Evolutionary conservation across 2,888 invertebrate species (phyloP).

Genomic region (Hyppa rectilinea): DNA sequence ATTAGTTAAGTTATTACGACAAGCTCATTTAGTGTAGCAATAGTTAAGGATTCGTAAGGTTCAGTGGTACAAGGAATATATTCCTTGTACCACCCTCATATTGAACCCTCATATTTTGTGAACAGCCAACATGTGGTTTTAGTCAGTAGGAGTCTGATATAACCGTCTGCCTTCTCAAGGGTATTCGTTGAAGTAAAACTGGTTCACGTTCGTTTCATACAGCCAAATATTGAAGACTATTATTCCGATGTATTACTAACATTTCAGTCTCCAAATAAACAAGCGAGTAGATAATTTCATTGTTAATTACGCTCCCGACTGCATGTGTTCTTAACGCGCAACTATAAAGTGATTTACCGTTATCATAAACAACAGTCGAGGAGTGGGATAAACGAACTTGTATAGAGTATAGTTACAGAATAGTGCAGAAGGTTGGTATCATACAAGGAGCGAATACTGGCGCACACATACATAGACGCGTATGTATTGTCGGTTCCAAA

Average conservation of each 20-base stretch:
- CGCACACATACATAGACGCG: background rate
- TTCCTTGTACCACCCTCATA: background rate
- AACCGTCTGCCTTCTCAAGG: background rate
- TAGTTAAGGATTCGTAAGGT: background rate
- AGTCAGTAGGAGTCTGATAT: background rate
- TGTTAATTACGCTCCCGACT: constrained; percentile 41
- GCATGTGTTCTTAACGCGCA: constrained; percentile 43
- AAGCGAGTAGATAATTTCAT: constrained; percentile 37
- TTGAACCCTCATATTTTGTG: background rate
- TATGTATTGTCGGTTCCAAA: background rate
- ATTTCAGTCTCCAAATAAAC: constrained; percentile 21
- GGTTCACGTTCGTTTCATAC: too few species aligned
- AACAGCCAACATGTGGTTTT: background rate
- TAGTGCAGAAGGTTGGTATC: constrained; percentile 3
- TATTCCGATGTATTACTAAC: background rate
- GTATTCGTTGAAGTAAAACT: background rate
- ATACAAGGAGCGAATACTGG: too few species aligned
- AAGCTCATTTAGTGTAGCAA: background rate
- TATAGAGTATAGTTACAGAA: constrained; percentile 42
- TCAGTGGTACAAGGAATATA: too few species aligned
- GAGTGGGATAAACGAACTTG: constrained; percentile 59
- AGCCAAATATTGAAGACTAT: background rate
- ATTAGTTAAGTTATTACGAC: background rate
- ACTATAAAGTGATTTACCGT: constrained; percentile 61
- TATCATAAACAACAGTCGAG: constrained; percentile 55